Evolutionary conservation across 2,113 vertebrate genomes (phyloP).

Genomic region (Chlamydotis undulata): DNA sequence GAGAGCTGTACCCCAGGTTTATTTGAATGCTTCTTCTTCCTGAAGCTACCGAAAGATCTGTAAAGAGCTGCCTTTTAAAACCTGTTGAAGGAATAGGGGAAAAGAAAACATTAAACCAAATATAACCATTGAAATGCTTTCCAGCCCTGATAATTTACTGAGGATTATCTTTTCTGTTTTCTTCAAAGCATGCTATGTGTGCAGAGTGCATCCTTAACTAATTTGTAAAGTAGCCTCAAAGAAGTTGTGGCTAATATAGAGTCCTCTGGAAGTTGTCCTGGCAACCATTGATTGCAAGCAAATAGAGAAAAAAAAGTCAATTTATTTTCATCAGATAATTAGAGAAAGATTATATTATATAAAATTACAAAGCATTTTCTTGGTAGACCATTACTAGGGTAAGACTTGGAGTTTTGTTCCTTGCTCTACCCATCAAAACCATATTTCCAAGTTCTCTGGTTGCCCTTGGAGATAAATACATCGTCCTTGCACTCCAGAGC

Average conservation of each 20-base stretch:
- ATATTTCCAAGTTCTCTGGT: slow-evolving; percentile 20
- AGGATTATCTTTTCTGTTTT: slow-evolving; percentile 25
- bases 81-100: not conserved
- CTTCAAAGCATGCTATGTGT: slow-evolving; percentile 13
- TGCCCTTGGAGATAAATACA: slow-evolving; percentile 31
- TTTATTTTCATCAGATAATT: slow-evolving; percentile 62
- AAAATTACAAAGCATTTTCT: slow-evolving; percentile 29
- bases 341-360: slow-evolving; percentile 26
- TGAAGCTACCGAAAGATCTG: not conserved
- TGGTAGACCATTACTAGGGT: not conserved
- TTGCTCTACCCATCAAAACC: not conserved
- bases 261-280: slow-evolving; percentile 25
- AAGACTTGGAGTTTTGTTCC: not conserved
- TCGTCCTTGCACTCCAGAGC: slow-evolving; percentile 34
- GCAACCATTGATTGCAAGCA: slow-evolving; percentile 36
- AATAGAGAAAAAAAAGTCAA: slow-evolving; percentile 57
- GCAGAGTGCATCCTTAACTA: slow-evolving; percentile 1
- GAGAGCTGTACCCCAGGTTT: not conserved
- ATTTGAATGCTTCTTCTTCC: not conserved
- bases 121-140: slow-evolving; percentile 4
- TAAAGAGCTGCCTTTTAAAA: not conserved
- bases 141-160: slow-evolving; percentile 20
- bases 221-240: slow-evolving; percentile 35
- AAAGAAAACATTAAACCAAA: not conserved
- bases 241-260: not conserved